Conservation (phyloP, 2,113 vertebrate species). For the Ictalurus furcatus region DNA sequence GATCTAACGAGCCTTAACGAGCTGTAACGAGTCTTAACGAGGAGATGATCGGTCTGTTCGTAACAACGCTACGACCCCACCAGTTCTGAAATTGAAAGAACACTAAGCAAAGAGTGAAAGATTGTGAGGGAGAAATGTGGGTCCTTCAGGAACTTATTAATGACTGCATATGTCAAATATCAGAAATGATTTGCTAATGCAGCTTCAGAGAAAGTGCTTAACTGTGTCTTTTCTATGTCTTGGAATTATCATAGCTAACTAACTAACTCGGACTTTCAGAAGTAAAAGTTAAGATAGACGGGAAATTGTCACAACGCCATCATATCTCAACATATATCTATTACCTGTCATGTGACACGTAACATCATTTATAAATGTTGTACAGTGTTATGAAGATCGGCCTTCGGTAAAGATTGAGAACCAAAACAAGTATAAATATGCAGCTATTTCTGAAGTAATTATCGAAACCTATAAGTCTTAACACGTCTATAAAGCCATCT, state of each 20-base stretch:
- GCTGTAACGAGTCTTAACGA: slow-evolving; percentile 39
- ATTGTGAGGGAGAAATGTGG: not conserved
- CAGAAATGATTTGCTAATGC: not conserved
- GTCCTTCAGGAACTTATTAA: not conserved
- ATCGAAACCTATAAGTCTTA: not conserved
- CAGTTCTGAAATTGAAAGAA: not conserved
- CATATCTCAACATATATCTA: not conserved
- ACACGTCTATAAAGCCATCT: not conserved
- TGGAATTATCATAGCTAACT: not conserved
- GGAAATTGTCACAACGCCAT: not conserved
- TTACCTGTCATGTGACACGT: not conserved
- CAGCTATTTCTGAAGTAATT: not conserved
- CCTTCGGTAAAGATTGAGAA: not conserved
- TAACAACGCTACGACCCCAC: not conserved
- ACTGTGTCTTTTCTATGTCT: not conserved
- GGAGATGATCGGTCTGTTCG: slow-evolving; percentile 35
- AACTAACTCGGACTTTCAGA: not conserved
- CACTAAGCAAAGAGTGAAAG: not conserved
- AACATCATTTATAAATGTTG: not conserved
- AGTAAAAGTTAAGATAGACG: not conserved
- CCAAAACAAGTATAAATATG: not conserved
- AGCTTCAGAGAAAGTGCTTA: not conserved
- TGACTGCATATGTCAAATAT: not conserved
- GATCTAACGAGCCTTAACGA: slow-evolving; percentile 32
- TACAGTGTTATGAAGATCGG: not conserved